Conservation (phyloP, 2,888 invertebrate species). For the Scaeva pyrastri region DNA sequence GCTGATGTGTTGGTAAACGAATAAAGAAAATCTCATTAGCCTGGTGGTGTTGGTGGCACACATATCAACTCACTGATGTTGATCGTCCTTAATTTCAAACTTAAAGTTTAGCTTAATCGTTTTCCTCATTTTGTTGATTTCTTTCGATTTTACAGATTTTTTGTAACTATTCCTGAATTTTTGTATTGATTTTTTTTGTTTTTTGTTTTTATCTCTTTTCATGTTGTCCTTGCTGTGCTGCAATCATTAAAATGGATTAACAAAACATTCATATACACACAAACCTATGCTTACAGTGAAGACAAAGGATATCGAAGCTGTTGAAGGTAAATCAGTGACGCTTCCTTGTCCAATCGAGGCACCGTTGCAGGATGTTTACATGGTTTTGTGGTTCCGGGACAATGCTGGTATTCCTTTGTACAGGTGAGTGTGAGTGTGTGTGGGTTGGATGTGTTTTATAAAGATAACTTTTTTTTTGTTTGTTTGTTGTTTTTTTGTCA, state of each 20-base stretch:
- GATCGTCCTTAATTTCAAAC: constrained; percentile 55
- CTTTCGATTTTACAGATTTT: constrained; percentile 25
- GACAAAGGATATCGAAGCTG: constrained; percentile 93
- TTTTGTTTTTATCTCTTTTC: constrained; percentile 51
- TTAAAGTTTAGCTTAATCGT: constrained; percentile 47
- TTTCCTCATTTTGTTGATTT: constrained; percentile 1
- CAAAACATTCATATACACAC: constrained; percentile 5
- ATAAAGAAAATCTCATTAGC: constrained; percentile 49
- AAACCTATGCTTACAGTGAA: constrained; percentile 85
- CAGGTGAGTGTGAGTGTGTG: constrained; percentile 87
- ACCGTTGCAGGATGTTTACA: constrained; percentile 93
- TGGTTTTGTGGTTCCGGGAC: constrained; percentile 96
- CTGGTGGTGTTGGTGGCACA: neutral
- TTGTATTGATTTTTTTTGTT: constrained; percentile 31
- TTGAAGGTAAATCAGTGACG: constrained; percentile 94
- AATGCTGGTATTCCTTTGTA: constrained; percentile 94
- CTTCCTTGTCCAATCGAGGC: constrained; percentile 94
- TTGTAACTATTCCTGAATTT: constrained; percentile 5
- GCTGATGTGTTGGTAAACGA: neutral
- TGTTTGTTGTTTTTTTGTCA: constrained; percentile 8
- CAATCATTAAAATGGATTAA: constrained; percentile 55
- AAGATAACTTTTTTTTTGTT: neutral
- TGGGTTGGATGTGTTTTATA: neutral
- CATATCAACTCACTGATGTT: neutral
- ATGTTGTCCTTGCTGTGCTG: constrained; percentile 40